Evolutionary conservation across 2,888 invertebrate genomes (phyloP).

Genomic region (Leptinotarsa rubiginosa): DNA sequence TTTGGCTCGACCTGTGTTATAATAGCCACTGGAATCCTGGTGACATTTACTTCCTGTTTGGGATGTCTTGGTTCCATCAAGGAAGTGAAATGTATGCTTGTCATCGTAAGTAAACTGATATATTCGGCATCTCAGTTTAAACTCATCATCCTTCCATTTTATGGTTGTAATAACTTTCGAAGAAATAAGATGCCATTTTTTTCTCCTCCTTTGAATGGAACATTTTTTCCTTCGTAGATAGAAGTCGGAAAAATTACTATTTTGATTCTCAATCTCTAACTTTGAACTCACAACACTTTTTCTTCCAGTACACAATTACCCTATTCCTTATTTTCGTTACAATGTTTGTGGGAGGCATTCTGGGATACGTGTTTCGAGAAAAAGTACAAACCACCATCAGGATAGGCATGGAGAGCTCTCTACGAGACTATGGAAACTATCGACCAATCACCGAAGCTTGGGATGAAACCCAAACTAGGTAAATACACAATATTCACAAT

Average conservation of each 20-base stretch:
- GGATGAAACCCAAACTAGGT: constrained; percentile 86
- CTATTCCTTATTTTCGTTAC: constrained; percentile 90
- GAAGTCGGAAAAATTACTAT: too few species aligned
- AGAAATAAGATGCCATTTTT: too few species aligned
- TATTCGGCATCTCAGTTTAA: too few species aligned
- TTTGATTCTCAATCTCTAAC: too few species aligned
- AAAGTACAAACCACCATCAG: constrained; percentile 82
- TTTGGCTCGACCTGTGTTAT: constrained; percentile 88
- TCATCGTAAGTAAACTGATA: constrained; percentile 77
- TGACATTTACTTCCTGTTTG: constrained; percentile 86
- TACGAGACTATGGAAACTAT: constrained; percentile 79
- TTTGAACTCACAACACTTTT: constrained; percentile 24
- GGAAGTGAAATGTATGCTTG: constrained; percentile 93
- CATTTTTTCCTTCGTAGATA: too few species aligned
- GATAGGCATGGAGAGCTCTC: constrained; percentile 81
- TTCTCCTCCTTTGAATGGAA: too few species aligned
- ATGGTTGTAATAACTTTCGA: too few species aligned
- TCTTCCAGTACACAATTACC: constrained; percentile 86
- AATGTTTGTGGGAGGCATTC: constrained; percentile 89
- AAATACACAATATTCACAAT: neutral
- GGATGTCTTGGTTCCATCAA: constrained; percentile 95
- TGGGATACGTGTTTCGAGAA: constrained; percentile 90
- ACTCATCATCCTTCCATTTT: too few species aligned
- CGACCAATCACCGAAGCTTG: constrained; percentile 82
- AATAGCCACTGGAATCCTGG: constrained; percentile 83